A percentile compares a stretch with the other conserved stretches of the same genome.
Conservation (phyloP, 2,113 vertebrate genomes). For the Cyanoderma ruficeps region DNA sequence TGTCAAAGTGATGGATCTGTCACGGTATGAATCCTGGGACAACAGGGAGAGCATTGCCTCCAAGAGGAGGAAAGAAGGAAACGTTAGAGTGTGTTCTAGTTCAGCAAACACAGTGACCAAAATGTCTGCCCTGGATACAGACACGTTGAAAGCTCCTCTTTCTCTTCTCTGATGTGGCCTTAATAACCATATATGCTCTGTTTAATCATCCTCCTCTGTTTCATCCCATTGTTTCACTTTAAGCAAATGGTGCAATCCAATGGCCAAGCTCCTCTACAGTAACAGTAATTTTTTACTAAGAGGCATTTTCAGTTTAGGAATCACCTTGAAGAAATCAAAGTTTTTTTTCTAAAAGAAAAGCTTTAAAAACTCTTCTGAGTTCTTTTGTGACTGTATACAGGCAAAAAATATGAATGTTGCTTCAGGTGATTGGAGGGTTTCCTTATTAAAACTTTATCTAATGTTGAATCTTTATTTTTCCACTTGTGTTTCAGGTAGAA, state of each 20-base stretch:
- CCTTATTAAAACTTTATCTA: background rate
- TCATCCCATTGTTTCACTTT: background rate
- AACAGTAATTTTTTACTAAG: background rate
- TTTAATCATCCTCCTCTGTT: background rate
- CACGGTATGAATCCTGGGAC: background rate
- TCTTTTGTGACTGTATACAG: background rate
- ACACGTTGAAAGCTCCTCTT: background rate
- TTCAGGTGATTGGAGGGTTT: background rate
- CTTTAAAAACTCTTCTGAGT: background rate
- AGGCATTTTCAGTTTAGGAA: background rate
- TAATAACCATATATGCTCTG: background rate
- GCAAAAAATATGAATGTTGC: background rate
- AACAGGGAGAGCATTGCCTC: background rate
- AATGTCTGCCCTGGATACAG: background rate
- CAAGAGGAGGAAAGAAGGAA: background rate
- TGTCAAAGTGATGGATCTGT: background rate
- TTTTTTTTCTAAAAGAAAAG: background rate
- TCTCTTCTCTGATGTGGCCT: background rate
- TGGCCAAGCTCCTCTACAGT: background rate
- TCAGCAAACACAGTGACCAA: background rate
- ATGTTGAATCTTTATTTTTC: background rate
- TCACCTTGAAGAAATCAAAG: background rate
- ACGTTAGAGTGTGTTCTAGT: background rate
- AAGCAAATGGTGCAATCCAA: background rate
- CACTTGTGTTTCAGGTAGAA: background rate